Evolutionary conservation across 2,888 invertebrate species (phyloP), one percentile per base, ranked within the genome.

Genomic region (Cataglyphis altisquamis): DNA sequence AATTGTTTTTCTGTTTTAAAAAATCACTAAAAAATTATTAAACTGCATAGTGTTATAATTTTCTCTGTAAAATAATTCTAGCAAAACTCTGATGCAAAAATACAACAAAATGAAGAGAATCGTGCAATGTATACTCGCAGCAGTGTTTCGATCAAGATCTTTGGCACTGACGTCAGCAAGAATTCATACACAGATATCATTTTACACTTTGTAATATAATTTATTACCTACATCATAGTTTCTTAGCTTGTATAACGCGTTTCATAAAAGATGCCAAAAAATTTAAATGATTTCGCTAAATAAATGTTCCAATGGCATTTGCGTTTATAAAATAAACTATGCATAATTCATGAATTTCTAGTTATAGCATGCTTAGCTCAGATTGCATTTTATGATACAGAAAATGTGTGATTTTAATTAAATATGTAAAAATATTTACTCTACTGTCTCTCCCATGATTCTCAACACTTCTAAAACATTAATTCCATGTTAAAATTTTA

Each of bases 311-410:
- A 91, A 88, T 87, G 89, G 88, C 89, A 91, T 8, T 52, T 52
- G 52, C n/a, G 52, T 90, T 86, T 89, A 88, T 87, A 36, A 72
- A 72, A 57, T 86, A 92, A 88, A 84, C 84, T 86, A 89, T 93
- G 91, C 91, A 94, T 94, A 91, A 94, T 93, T 93, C 92, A 94
- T 92, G 88, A 86, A 72, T 78, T 67, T 87, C 77, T 84, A 89
- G 75, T 90, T 91, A 89, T 89, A 89, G 87, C 86, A 84, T 87
- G 90, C 87, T 91, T 87, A 84, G 86, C 83, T 86, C 84, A 70
- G 75, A 86, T 77, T 86, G 78, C 87, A 86, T 90, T 88, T 89
- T 87, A 90, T 88, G 88, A 89, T 80, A 85, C 74, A 86, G 67
- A 83, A 82, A 87, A 84, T 72, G 25, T 48, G 48, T 48, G 0